Evolutionary conservation across 2,888 invertebrate species (phyloP), one percentile per base, ranked within the genome.

Genomic region (Megaustenia siamemsis): DNA sequence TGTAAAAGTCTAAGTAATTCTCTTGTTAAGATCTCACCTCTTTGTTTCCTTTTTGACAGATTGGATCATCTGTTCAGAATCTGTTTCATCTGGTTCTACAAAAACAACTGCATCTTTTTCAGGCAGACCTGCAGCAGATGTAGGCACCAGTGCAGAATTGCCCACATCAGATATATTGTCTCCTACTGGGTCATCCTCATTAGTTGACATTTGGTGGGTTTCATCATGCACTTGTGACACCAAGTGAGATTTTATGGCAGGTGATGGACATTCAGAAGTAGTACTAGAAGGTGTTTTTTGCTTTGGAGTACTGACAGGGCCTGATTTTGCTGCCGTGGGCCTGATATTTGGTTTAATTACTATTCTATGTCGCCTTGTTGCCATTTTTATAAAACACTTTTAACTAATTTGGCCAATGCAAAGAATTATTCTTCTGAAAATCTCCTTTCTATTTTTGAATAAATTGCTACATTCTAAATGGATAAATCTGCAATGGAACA

Each of bases 341-440:
- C 71, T 28, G 75, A 84, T 71, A 53, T 84, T 84, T 32, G 84
- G 84, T 80, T 80, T 84, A 1, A 84, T 75, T 18, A 84, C 84
- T 73, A 84, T 28, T 18, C 84, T 32, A 45, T 49, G 73, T 73
- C 84, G 60, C 35, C 84, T 60, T 43, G 63, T 78, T 78, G 78
- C 78, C 78, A 78, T 78, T n/a, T 63, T 78, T 21, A 1, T 21
- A 76, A 45, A n/a, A n/a, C 18, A n/a, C 28, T 15, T 28, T 49
- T 12, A 45, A 28, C 15, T 45, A 32, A 28, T 49, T n/a, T 43
- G 35, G 49, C 49, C 4, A 73, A 4, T 5, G 49, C 35, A 45
- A 68, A 32, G 24, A 45, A 15, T 24, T 10, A 4, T 12, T n/a
- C n/a, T 71, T 43, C 1, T 45, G 12, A 40, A 3, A 12, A 43